Conservation (phyloP, 2,888 invertebrate species). For the Carcina quercana region DNA sequence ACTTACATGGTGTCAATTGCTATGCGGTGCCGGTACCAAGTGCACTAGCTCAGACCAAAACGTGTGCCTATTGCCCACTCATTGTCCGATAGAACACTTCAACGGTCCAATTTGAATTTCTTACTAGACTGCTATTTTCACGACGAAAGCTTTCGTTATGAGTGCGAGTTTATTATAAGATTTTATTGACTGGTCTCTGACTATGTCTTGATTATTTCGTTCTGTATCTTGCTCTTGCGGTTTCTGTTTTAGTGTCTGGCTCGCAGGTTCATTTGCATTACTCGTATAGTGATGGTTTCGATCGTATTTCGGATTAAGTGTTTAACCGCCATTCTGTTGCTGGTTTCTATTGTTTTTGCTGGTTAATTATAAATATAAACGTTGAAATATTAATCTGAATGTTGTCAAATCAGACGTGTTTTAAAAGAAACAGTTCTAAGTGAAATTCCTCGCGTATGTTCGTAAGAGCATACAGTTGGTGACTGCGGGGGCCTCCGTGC, state of each 20-base stretch:
- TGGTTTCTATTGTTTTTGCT: too few species aligned
- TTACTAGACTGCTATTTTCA: slow-evolving; percentile 36
- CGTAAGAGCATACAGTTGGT: too few species aligned
- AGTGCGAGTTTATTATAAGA: slow-evolving; percentile 1
- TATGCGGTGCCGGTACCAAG: slow-evolving; percentile 19
- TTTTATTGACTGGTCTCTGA: slow-evolving; percentile 14
- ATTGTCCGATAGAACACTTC: slow-evolving; percentile 29
- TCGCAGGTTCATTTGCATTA: too few species aligned
- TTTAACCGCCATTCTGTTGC: too few species aligned
- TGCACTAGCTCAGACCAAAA: slow-evolving; percentile 28
- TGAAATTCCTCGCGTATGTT: too few species aligned
- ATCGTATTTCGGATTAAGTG: slow-evolving; percentile 6
- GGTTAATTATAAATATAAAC: too few species aligned
- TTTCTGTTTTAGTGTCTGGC: too few species aligned
- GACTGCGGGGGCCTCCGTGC: too few species aligned
- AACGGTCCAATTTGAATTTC: slow-evolving; percentile 42
- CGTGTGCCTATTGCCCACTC: slow-evolving; percentile 31
- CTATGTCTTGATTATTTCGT: slow-evolving; percentile 17
- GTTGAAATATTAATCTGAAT: too few species aligned
- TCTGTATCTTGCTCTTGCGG: too few species aligned
- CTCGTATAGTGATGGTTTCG: neutral
- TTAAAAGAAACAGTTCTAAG: too few species aligned
- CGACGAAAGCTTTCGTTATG: slow-evolving; percentile 1
- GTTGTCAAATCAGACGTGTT: too few species aligned
- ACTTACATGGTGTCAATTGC: slow-evolving; percentile 69